These are phyloP conservation scores for Andinoacara biseriatus DNA, from an alignment of 2,113 vertebrate species.

Conservation along the genomic window DNA sequence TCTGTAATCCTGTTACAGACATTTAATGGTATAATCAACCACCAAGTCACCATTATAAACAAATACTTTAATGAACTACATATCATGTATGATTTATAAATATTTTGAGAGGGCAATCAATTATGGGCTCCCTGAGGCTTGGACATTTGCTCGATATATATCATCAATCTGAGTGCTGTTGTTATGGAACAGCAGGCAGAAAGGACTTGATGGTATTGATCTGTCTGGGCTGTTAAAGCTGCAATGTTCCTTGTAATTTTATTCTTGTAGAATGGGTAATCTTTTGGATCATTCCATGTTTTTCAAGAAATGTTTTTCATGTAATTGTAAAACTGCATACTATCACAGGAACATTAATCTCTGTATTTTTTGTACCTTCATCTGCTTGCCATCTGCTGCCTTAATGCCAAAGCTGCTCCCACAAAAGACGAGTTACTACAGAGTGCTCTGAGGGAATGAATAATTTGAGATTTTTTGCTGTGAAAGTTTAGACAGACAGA, in stretches of 20 bases:
- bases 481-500: not conserved
- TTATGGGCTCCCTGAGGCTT: not conserved
- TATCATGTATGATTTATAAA: slow-evolving; percentile 14
- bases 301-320: not conserved
- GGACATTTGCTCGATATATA: not conserved
- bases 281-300: not conserved
- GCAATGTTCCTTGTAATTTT: not conserved
- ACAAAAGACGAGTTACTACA: not conserved
- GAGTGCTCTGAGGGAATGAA: not conserved
- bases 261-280: not conserved
- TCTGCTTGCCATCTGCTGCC: not conserved
- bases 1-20: not conserved
- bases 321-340: not conserved
- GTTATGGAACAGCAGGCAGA: slow-evolving; percentile 19
- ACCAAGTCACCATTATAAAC: not conserved
- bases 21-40: slow-evolving; percentile 14
- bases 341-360: not conserved
- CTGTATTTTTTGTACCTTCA: not conserved
- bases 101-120: slow-evolving; percentile 17
- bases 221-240: slow-evolving; percentile 1
- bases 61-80: not conserved
- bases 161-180: slow-evolving; percentile 26
- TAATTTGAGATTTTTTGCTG: not conserved
- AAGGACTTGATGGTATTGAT: not conserved
- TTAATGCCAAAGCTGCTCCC: not conserved